Base-by-base conservation (phyloP, 2,113 vertebrate genomes). In the zebrafish (Danio rerio) region DNA sequence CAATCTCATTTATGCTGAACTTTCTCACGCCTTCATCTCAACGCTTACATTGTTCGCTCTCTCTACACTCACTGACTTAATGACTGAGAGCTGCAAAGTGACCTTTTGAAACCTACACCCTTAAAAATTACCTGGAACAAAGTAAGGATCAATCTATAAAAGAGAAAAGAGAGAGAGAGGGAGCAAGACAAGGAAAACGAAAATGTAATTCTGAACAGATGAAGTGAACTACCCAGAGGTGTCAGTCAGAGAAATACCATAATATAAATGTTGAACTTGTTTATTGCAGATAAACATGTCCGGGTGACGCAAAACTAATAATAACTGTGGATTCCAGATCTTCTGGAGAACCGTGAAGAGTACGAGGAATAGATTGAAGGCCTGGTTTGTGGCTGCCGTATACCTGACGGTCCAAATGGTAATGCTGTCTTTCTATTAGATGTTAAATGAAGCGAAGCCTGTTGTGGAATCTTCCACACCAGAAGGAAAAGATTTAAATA, bases 1-100 rank as follows among this genome's bases (percentile, higher is more conserved):
- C 77, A 79, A 79, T 79, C 76, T 79, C 77, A 79, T 66, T 65
- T 79, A 79, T 79, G 49, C 62, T 79, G 77, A 79, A 79, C 77
- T 79, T 79, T 79, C 77, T 66, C 77, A 79, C 61, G 77, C 77
- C 49, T 79, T 79, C 77, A 55, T 66, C 61, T 79, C 62, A 66
- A 42, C 49, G n/a, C 77, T 79, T 79, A 42, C 62, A 66, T 50
- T 53, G 77, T 79, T 79, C 62, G 21, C 6, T 49, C 77, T 78
- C 49, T 53, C 31, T 66, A 42, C 62, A 66, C 15, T 53, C 76
- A n/a, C 76, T 12, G 76, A 53, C 49, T 79, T 66, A 79, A 79
- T 79, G 75, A 78, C 75, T 78, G 61, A 65, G 77, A 55, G 62
- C 62, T 66, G 61, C 62, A 68, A 66, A 43, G 77, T 79, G 61